Evolutionary conservation across 2,113 vertebrate genomes (phyloP).

Genomic region (Agapornis roseicollis): DNA sequence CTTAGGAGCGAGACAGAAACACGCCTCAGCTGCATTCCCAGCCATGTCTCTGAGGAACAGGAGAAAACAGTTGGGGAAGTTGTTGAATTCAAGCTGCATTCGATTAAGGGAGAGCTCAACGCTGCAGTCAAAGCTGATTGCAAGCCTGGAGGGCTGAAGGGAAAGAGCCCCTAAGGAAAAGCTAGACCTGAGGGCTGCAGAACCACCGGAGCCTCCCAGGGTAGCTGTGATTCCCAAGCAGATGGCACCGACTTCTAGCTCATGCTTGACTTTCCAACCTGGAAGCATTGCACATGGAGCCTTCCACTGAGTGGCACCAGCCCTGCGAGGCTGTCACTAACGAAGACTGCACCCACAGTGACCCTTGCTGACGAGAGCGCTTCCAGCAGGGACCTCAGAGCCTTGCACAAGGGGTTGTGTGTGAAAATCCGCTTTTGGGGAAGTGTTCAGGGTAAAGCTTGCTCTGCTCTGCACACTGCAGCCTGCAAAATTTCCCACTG

Average conservation of each 20-base stretch:
- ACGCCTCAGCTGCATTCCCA: neutral
- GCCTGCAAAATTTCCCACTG: neutral
- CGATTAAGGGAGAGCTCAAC: neutral
- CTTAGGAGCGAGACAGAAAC: neutral
- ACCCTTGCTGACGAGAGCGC: fast-evolving
- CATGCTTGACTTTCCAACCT: neutral
- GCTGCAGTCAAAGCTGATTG: neutral
- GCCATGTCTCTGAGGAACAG: neutral
- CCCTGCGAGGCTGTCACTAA: fast-evolving
- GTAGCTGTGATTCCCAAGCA: neutral
- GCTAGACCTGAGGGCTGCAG: neutral
- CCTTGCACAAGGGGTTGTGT: fast-evolving
- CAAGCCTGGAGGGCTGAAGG: neutral
- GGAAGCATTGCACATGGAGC: fast-evolving
- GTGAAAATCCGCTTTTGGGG: neutral
- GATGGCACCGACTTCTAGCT: neutral
- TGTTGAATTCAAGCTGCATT: neutral
- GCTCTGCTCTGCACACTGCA: fast-evolving
- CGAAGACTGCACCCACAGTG: fast-evolving
- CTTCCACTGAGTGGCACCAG: fast-evolving
- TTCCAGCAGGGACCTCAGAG: neutral
- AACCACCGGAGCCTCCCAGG: neutral
- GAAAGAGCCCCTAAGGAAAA: neutral
- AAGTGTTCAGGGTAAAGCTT: fast-evolving
- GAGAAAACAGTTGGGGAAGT: neutral